Base-by-base conservation (phyloP, 2,888 invertebrate species). In the Xylota segnis region DNA sequence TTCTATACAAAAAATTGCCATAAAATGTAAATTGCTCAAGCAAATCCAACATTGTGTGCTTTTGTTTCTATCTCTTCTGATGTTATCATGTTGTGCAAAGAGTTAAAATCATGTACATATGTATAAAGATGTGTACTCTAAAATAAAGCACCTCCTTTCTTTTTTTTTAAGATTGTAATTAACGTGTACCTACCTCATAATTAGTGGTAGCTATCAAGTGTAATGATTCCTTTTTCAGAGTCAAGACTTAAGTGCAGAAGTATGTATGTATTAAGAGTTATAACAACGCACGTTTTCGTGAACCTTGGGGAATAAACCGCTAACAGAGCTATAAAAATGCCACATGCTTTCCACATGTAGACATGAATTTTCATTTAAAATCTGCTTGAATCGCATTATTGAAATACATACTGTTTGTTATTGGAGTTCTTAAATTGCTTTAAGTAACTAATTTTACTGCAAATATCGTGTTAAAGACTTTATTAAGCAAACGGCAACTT, bases 191-290 rank as follows among this genome's bases (percentile, higher is more conserved):
- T 9, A 54, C 32, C 5, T 4, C 7, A 16, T 7, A 59, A 37
- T 59, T 59, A 58, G 58, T 37, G 18, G 37, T 37, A 58, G 23
- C 59, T 6, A 16, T 12, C 6, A 37, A 12, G 12, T 12, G n/a
- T 59, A 18, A 34, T 34, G 32, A 56, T 59, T 12, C 10, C 5
- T 16, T 29, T 32, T 14, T 16, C 10, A 27, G 5, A 45, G 45
- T 14, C 5, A 63, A 29, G 29, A 0, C 12, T 29, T 63, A 63
- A 59, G 59, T 59, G 40, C 59, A n/a, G 40, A 59, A 23, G 29
- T 27, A 7, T 45, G 29, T 27, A 7, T 45, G 45, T 45, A 29
- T 63, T 16, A 63, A 4, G 14, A 45, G 29, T 16, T 27, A 7
- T 63, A 45, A 45, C 29, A 45, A 29, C 29, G 45, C 29, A 34